phyloP scores from a whole-genome alignment of 1,140 invertebrate genomes.

The Amphibalanus amphitrite region DNA sequence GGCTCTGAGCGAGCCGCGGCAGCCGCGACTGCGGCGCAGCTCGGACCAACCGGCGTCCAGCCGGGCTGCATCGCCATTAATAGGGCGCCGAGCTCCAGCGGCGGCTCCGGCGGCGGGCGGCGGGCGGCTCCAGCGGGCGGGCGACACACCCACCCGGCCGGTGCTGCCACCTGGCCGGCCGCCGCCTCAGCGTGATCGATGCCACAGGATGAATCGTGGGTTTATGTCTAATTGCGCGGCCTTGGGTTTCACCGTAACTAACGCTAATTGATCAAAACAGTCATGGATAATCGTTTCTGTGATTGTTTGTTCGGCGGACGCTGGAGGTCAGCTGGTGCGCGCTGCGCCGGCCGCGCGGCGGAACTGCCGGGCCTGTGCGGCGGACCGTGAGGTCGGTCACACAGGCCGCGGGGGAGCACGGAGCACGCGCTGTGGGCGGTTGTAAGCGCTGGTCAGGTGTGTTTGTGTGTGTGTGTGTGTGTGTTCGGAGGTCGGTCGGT shows the following conservation, averaged over 20 bases:
- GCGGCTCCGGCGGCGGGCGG: no score
- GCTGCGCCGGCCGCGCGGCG: no score
- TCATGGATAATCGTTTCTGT: background rate
- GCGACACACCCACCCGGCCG: background rate
- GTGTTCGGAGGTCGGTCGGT: background rate
- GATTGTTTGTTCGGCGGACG: background rate
- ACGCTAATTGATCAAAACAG: background rate
- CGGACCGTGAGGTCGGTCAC: background rate
- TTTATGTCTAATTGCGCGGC: background rate
- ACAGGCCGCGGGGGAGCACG: no score
- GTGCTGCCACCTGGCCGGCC: background rate
- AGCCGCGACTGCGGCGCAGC: background rate
- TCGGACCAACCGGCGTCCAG: background rate
- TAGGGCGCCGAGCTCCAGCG: background rate
- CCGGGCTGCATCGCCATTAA: background rate
- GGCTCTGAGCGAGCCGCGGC: background rate
- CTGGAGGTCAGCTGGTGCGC: background rate
- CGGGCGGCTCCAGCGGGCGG: no score
- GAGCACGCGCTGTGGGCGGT: no score
- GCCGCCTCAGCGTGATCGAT: background rate
- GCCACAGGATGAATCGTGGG: background rate
- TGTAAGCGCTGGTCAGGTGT: background rate
- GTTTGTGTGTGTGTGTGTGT: background rate
- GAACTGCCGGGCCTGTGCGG: background rate
- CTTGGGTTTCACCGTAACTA: background rate